Conservation (phyloP, 2,888 invertebrate genomes). For the Dryobotodes eremita region DNA sequence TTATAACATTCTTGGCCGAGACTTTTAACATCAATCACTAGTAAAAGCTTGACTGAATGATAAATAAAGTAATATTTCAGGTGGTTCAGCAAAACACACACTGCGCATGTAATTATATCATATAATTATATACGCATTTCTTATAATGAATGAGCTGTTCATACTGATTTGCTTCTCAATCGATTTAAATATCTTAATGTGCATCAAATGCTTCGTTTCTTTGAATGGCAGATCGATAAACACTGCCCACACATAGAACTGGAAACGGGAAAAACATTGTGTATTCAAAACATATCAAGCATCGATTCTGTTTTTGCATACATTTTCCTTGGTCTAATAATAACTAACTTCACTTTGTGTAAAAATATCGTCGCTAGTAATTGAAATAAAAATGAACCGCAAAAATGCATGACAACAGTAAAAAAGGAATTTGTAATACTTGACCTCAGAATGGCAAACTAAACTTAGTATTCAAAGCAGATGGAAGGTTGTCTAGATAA, state of each 20-base stretch:
- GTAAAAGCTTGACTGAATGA: slow-evolving; percentile 48
- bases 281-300: slow-evolving; percentile 42
- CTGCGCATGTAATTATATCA: slow-evolving; percentile 35
- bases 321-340: slow-evolving; percentile 52
- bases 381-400: not conserved
- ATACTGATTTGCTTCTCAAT: slow-evolving; percentile 49
- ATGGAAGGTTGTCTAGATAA: slow-evolving; percentile 36
- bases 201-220: slow-evolving; percentile 45
- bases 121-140: slow-evolving; percentile 48
- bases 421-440: not conserved
- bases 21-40: slow-evolving; percentile 54
- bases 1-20: slow-evolving; percentile 56
- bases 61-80: slow-evolving; percentile 52
- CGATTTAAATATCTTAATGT: slow-evolving; percentile 50
- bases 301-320: slow-evolving; percentile 43
- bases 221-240: slow-evolving; percentile 41
- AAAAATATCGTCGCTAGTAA: not conserved
- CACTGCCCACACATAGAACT: slow-evolving; percentile 36
- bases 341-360: slow-evolving; percentile 23
- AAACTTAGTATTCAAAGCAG: slow-evolving; percentile 6
- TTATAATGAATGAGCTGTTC: slow-evolving; percentile 49
- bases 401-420: not conserved
- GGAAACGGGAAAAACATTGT: slow-evolving; percentile 44
- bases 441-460: slow-evolving; percentile 22
- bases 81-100: slow-evolving; percentile 36